A percentile compares a stretch with the other conserved stretches of the same genome.
Evolutionary conservation across 2,888 invertebrate species (phyloP).

Genomic region (Acrocyrtus sp.): DNA sequence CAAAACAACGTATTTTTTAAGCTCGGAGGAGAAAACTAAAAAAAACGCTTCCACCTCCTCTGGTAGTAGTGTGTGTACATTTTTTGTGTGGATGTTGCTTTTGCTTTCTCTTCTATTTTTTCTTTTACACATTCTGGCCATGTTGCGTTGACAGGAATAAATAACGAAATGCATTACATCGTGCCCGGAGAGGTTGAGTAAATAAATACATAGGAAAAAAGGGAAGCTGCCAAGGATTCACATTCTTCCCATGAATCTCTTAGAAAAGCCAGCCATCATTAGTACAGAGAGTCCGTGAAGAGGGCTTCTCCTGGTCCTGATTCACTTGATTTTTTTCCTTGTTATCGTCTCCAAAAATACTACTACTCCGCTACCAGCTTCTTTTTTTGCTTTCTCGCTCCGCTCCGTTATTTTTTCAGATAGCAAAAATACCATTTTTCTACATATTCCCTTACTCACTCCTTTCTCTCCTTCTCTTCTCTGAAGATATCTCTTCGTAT

Average conservation of each 20-base stretch:
- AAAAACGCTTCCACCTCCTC: too few species aligned
- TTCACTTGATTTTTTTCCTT: slow-evolving; percentile 21
- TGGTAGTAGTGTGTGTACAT: too few species aligned
- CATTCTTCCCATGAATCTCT: slow-evolving; percentile 53
- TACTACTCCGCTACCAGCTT: not conserved
- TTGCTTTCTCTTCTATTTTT: too few species aligned
- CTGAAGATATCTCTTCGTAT: too few species aligned
- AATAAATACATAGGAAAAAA: slow-evolving; percentile 47
- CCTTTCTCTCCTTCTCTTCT: too few species aligned
- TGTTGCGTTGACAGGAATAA: slow-evolving; percentile 53
- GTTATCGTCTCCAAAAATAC: not conserved
- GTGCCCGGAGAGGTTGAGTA: slow-evolving; percentile 48
- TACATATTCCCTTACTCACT: too few species aligned
- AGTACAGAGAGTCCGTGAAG: slow-evolving; percentile 50
- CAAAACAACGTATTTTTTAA: too few species aligned
- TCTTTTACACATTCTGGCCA: slow-evolving; percentile 49
- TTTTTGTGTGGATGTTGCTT: too few species aligned
- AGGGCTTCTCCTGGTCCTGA: slow-evolving; percentile 42
- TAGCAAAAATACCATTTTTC: too few species aligned
- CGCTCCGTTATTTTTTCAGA: not conserved
- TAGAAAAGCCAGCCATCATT: slow-evolving; percentile 52
- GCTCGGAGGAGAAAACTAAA: too few species aligned
- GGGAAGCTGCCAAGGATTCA: slow-evolving; percentile 52
- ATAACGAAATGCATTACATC: slow-evolving; percentile 54
- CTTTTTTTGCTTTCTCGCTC: slow-evolving; percentile 15